phyloP scores from a whole-genome alignment of 2,888 invertebrate species.

The Marronus borbonicus region DNA sequence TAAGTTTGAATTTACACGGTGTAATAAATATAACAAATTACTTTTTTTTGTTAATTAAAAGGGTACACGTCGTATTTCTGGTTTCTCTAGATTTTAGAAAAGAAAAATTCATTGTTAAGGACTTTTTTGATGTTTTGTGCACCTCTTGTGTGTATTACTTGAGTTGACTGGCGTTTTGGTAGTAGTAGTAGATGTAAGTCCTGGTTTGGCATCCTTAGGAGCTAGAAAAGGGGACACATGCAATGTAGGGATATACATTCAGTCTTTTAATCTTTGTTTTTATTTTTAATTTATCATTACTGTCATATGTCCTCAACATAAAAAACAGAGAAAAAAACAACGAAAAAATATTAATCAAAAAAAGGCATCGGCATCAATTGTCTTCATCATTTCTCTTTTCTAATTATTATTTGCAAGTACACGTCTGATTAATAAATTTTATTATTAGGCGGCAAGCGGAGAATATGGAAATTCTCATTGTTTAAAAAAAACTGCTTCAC shows the following conservation, averaged over 20 bases:
- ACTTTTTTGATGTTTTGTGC: slow-evolving; percentile 44
- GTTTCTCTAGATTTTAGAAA: slow-evolving; percentile 39
- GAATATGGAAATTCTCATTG: slow-evolving; percentile 20
- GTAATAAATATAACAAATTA: slow-evolving; percentile 48
- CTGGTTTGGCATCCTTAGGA: slow-evolving; percentile 65
- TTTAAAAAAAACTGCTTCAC: slow-evolving; percentile 40
- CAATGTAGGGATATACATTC: slow-evolving; percentile 56
- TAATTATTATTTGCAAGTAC: slow-evolving; percentile 52
- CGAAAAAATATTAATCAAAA: neutral
- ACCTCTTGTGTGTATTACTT: slow-evolving; percentile 39
- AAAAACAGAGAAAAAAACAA: slow-evolving; percentile 24
- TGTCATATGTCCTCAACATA: slow-evolving; percentile 1
- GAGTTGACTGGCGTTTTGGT: slow-evolving; percentile 48
- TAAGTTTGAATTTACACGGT: slow-evolving; percentile 61
- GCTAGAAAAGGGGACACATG: slow-evolving; percentile 66
- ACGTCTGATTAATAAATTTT: slow-evolving; percentile 58
- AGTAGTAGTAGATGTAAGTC: slow-evolving; percentile 57
- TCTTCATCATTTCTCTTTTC: slow-evolving; percentile 5
- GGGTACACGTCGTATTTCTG: slow-evolving; percentile 44
- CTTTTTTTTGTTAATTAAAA: slow-evolving; percentile 52
- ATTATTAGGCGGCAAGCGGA: slow-evolving; percentile 50
- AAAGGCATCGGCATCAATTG: slow-evolving; percentile 63
- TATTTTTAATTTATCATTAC: slow-evolving; percentile 15
- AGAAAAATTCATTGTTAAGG: slow-evolving; percentile 1
- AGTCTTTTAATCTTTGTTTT: slow-evolving; percentile 24